These are phyloP conservation scores for Drosophila dives DNA, from an alignment of 2,888 invertebrate genomes.

Conservation along the genomic window DNA sequence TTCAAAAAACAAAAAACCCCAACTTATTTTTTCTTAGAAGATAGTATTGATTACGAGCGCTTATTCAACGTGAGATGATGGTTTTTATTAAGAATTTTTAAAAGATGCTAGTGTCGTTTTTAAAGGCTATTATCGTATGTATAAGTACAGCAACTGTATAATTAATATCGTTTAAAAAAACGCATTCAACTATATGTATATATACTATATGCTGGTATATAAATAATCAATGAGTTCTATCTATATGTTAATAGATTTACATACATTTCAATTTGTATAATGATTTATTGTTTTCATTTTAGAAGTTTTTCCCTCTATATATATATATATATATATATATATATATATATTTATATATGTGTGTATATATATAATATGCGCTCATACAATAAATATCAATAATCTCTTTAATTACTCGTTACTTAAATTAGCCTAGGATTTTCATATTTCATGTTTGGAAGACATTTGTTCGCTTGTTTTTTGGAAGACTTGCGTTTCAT, in stretches of 20 bases:
- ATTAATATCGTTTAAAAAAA: slow-evolving; percentile 74
- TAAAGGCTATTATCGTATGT: slow-evolving; percentile 69
- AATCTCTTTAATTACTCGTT: slow-evolving; percentile 49
- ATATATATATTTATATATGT: slow-evolving; percentile 39
- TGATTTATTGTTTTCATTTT: slow-evolving; percentile 50
- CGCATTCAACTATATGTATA: slow-evolving; percentile 65
- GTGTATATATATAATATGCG: slow-evolving; percentile 47
- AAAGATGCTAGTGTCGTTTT: slow-evolving; percentile 77
- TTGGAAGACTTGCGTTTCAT: slow-evolving; percentile 81
- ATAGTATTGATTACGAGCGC: background rate
- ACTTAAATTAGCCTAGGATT: slow-evolving; percentile 60
- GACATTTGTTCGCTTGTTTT: slow-evolving; percentile 79
- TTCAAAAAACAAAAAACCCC: slow-evolving; percentile 15
- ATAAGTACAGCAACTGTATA: slow-evolving; percentile 76
- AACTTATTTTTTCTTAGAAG: background rate
- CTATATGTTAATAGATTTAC: slow-evolving; percentile 64
- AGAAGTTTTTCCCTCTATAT: slow-evolving; percentile 43
- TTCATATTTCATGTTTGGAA: slow-evolving; percentile 70
- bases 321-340: slow-evolving; percentile 36
- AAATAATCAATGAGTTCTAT: slow-evolving; percentile 78
- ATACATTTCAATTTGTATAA: slow-evolving; percentile 65
- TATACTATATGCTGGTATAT: slow-evolving; percentile 55
- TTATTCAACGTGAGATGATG: slow-evolving; percentile 73
- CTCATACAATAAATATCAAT: slow-evolving; percentile 69
- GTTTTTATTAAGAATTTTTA: slow-evolving; percentile 74